Evolutionary conservation across 2,113 vertebrate genomes (phyloP).

Genomic region (Poicephalus gulielmi): DNA sequence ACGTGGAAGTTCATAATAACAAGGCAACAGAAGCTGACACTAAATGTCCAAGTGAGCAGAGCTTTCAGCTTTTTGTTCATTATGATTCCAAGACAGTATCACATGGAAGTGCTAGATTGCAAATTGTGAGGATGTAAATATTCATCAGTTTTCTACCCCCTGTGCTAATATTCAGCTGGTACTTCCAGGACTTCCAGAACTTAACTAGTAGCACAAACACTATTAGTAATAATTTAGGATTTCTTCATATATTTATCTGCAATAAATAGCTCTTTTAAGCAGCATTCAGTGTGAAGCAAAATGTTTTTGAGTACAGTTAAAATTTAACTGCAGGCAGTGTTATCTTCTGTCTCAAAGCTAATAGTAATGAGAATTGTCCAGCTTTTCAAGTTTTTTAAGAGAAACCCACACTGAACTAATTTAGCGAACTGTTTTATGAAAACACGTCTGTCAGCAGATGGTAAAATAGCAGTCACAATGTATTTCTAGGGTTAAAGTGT

Average conservation of each 20-base stretch:
- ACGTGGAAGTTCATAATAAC: background rate
- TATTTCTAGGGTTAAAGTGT: background rate
- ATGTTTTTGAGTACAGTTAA: background rate
- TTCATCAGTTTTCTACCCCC: background rate
- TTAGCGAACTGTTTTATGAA: background rate
- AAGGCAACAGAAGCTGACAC: background rate
- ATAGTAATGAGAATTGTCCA: background rate
- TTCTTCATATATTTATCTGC: background rate
- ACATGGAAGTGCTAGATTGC: background rate
- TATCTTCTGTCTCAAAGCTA: background rate
- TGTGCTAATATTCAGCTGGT: background rate
- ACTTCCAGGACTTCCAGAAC: background rate
- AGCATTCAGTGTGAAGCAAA: background rate
- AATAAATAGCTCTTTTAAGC: background rate
- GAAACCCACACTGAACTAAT: background rate
- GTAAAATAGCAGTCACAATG: background rate
- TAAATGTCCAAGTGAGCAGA: background rate
- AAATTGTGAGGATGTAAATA: background rate
- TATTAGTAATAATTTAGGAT: background rate
- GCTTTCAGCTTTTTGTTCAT: background rate
- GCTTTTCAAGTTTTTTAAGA: background rate
- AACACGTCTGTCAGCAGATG: background rate
- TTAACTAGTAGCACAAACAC: background rate
- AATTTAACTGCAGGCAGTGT: accelerated
- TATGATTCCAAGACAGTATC: background rate